A percentile compares a stretch with the other conserved stretches of the same genome.
Evolutionary conservation across 2,888 invertebrate genomes (phyloP).

Genomic region (Epiblema foenella): DNA sequence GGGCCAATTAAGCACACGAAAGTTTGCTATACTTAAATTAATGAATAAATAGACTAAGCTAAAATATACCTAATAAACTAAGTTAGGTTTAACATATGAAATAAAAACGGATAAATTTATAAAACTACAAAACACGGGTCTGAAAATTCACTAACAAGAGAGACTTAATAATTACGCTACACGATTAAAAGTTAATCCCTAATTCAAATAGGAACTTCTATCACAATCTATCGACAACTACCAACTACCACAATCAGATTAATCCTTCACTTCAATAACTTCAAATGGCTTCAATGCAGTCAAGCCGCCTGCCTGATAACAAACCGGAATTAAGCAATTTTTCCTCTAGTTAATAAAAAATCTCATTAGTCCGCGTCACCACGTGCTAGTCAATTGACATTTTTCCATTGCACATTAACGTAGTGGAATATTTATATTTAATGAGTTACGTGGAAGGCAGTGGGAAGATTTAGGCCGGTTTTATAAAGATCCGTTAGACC

Average conservation of each 20-base stretch:
- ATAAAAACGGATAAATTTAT: no score
- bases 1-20: no score
- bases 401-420: slow-evolving; percentile 64
- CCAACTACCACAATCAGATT: neutral
- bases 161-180: no score
- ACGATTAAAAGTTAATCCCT: neutral
- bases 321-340: slow-evolving; percentile 39
- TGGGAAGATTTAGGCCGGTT: slow-evolving; percentile 25
- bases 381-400: slow-evolving; percentile 60
- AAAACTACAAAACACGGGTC: no score
- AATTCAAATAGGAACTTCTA: neutral
- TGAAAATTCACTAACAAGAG: no score
- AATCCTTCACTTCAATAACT: neutral
- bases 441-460: slow-evolving; percentile 11
- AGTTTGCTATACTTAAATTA: no score
- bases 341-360: slow-evolving; percentile 27
- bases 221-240: neutral
- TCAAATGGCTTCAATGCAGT: slow-evolving; percentile 5
- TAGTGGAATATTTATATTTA: slow-evolving; percentile 60
- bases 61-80: no score
- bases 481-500: no score
- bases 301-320: slow-evolving; percentile 4
- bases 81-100: no score
- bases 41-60: no score
- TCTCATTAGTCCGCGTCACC: slow-evolving; percentile 20